Conservation (phyloP, 2,797 vertebrate species). For the Notoglanidium macrostoma region DNA sequence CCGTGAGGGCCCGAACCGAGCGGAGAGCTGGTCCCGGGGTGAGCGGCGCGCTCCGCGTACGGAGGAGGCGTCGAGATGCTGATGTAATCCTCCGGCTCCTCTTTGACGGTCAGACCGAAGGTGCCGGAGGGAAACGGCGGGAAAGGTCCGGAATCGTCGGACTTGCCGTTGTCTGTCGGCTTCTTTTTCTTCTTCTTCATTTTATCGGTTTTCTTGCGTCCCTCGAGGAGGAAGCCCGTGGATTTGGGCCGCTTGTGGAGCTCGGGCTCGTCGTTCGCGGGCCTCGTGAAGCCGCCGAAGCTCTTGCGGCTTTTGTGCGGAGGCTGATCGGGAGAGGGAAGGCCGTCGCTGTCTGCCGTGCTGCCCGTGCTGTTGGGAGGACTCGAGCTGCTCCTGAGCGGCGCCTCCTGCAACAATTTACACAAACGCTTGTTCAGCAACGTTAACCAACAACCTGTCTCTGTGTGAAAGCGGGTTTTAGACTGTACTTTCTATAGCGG, state of each 20-base stretch:
- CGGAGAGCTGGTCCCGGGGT: not conserved
- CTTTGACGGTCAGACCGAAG: constrained; percentile 77
- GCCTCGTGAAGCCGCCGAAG: constrained; percentile 76
- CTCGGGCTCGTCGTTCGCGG: constrained; percentile 46
- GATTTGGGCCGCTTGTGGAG: constrained; percentile 77
- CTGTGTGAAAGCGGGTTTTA: not conserved
- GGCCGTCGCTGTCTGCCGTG: constrained; percentile 88
- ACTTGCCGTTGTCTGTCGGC: constrained; percentile 74
- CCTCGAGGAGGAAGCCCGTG: constrained; percentile 78
- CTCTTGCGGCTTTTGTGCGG: constrained; percentile 69
- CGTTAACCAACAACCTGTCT: no score
- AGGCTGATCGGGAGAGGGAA: constrained; percentile 66
- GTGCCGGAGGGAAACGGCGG: constrained; percentile 1
- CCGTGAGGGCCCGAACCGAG: constrained; percentile 62
- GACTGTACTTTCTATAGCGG: not conserved
- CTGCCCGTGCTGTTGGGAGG: constrained; percentile 96
- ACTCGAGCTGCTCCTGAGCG: constrained; percentile 89
- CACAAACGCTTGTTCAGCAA: not conserved
- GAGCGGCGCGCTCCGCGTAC: constrained; percentile 33
- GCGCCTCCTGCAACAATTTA: constrained; percentile 75
- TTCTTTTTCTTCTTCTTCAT: constrained; percentile 88
- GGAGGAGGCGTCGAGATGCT: constrained; percentile 68
- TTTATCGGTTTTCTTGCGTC: constrained; percentile 87
- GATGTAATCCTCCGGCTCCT: constrained; percentile 82
- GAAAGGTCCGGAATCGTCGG: constrained; percentile 45